Conservation (phyloP, 2,113 vertebrate species). For the Lepus americanus region DNA sequence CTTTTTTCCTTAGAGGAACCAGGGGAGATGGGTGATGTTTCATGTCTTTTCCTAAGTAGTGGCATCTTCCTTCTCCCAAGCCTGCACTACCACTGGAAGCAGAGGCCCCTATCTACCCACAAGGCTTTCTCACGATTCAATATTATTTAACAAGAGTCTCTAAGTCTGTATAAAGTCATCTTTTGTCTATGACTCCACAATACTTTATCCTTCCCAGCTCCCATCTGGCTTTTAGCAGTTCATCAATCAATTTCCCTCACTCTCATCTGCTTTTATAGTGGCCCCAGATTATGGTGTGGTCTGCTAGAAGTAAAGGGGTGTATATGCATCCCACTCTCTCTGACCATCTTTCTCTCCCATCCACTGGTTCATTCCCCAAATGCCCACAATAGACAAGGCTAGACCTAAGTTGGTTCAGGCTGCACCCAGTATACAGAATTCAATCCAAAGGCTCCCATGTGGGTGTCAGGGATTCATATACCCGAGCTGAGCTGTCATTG, state of each 20-base stretch:
- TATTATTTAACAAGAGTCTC: background rate
- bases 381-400: no score
- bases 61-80: background rate
- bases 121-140: background rate
- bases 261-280: background rate
- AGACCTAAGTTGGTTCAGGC: no score
- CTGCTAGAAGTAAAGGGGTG: background rate
- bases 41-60: background rate
- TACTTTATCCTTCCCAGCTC: background rate
- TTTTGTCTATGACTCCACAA: background rate
- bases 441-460: no score
- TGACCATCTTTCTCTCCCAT: no score
- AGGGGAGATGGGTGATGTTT: background rate
- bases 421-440: no score
- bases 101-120: background rate
- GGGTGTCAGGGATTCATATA: no score
- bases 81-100: no score
- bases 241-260: background rate
- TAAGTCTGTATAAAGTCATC: background rate
- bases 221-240: background rate
- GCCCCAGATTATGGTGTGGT: background rate
- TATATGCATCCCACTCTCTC: background rate
- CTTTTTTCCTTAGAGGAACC: background rate
- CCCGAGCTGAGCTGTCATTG: no score
- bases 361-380: no score